Evolutionary conservation across 2,888 invertebrate genomes (phyloP).

Genomic region (Liodrosophila aerea): DNA sequence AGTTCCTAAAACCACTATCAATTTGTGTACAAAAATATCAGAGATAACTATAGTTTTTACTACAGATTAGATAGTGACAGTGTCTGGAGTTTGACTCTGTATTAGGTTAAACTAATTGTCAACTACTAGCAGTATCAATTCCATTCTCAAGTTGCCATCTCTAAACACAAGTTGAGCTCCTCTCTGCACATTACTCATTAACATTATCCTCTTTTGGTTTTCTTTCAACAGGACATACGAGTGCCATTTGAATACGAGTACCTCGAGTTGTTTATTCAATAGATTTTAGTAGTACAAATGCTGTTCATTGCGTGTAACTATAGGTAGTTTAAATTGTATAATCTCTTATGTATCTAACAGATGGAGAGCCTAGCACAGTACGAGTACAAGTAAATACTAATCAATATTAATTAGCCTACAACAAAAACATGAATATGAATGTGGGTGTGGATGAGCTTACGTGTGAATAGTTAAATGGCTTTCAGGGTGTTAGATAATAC

Average conservation of each 20-base stretch:
- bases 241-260: background rate
- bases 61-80: too few species aligned
- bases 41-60: too few species aligned
- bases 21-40: too few species aligned
- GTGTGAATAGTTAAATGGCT: constrained; percentile 4
- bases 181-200: constrained; percentile 46
- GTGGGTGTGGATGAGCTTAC: constrained; percentile 23
- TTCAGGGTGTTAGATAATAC: constrained; percentile 14
- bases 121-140: too few species aligned
- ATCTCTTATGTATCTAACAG: constrained; percentile 25
- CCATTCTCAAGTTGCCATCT: constrained; percentile 20
- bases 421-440: constrained; percentile 18
- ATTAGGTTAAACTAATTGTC: too few species aligned
- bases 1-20: too few species aligned
- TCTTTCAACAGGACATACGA: constrained; percentile 9
- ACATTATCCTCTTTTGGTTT: constrained; percentile 17
- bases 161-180: constrained; percentile 1
- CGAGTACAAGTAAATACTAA: constrained; percentile 44
- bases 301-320: too few species aligned
- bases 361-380: constrained; percentile 25
- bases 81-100: too few species aligned
- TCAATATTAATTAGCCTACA: constrained; percentile 61
- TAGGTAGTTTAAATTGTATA: constrained; percentile 23
- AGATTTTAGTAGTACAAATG: constrained; percentile 33
- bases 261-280: constrained; percentile 41